A percentile compares a stretch with the other conserved stretches of the same genome.
Evolutionary conservation across 2,888 invertebrate species (phyloP).

Genomic region (Lumbricus terrestris): DNA sequence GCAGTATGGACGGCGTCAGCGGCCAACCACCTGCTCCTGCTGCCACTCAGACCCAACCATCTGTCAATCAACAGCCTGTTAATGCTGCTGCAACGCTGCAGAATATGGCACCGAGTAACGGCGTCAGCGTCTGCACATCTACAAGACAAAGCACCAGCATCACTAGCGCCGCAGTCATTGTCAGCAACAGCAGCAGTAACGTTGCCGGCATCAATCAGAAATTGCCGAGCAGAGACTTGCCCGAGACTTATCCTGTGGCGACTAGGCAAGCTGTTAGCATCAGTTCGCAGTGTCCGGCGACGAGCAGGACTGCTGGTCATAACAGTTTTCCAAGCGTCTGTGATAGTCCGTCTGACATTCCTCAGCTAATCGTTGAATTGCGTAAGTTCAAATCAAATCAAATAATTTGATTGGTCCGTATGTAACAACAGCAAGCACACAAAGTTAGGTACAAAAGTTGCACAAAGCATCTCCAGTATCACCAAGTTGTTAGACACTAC

Average conservation of each 20-base stretch:
- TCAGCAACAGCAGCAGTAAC: neutral
- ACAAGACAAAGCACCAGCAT: neutral
- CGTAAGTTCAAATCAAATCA: neutral
- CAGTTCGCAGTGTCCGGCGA: neutral
- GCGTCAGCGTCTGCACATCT: neutral
- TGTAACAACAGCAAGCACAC: too few species aligned
- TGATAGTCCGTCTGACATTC: neutral
- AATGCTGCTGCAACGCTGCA: neutral
- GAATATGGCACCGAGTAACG: neutral
- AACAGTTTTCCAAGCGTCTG: neutral
- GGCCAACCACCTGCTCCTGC: neutral
- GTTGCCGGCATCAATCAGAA: neutral
- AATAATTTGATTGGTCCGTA: too few species aligned
- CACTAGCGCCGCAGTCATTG: neutral
- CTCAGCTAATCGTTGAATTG: constrained; percentile 6
- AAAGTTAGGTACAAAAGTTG: too few species aligned
- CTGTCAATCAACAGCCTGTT: neutral
- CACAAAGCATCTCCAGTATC: too few species aligned
- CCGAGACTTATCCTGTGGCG: neutral
- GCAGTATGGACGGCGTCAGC: neutral
- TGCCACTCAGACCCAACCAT: neutral
- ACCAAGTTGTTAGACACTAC: too few species aligned
- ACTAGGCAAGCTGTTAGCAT: neutral
- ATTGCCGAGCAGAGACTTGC: neutral
- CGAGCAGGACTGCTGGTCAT: neutral